phyloP scores from a whole-genome alignment of 2,113 vertebrate species.

The Nothocercus nigrocapillus region DNA sequence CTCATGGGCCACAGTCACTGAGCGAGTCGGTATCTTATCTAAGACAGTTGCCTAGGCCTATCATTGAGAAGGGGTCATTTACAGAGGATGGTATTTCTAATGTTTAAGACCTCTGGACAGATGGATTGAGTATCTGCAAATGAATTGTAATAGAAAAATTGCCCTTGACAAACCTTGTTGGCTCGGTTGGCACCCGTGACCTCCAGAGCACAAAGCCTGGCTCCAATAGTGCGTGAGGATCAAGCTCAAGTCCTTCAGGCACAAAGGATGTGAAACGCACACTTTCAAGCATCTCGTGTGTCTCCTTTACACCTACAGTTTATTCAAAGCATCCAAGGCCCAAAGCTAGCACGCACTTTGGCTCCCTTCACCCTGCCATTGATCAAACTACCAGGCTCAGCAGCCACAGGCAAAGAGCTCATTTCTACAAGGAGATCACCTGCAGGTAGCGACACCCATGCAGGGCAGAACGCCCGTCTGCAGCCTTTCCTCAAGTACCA shows the following conservation, averaged over 20 bases:
- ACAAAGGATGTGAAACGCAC: neutral
- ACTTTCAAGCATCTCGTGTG: neutral
- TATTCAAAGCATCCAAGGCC: neutral
- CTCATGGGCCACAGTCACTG: neutral
- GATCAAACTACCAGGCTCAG: neutral
- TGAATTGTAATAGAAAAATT: neutral
- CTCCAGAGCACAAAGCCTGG: neutral
- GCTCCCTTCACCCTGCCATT: fast-evolving
- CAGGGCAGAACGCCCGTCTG: neutral
- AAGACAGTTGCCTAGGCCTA: neutral
- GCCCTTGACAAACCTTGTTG: neutral
- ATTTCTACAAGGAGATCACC: neutral
- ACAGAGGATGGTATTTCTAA: neutral
- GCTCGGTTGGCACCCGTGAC: fast-evolving
- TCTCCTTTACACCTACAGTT: neutral
- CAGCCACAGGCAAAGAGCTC: neutral
- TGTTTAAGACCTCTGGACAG: too few species aligned
- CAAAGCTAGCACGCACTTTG: neutral
- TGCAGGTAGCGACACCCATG: neutral
- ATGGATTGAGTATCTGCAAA: neutral
- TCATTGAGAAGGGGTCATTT: neutral
- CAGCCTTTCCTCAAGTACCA: neutral
- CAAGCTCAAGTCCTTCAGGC: neutral
- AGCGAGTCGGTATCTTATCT: neutral
- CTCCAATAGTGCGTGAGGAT: neutral